Evolutionary conservation across 2,113 vertebrate species (phyloP).

Genomic region (Orientallactaga bullata): DNA sequence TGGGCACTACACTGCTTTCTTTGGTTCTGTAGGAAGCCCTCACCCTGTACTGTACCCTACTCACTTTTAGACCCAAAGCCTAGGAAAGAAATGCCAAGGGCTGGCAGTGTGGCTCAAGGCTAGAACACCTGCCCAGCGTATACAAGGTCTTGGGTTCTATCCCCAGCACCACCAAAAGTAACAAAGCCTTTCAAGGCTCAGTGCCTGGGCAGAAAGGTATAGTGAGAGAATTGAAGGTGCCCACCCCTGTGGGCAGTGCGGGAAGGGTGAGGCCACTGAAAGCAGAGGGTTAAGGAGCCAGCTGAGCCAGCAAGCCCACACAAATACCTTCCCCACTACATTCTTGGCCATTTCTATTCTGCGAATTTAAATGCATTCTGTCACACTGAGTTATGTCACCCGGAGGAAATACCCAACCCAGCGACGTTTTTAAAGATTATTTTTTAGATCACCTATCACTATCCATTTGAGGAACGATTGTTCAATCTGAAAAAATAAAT

Average conservation of each 20-base stretch:
- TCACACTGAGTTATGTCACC: constrained; percentile 85
- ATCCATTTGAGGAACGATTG: constrained; percentile 83
- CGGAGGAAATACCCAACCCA: constrained; percentile 77
- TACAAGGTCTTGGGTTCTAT: not conserved
- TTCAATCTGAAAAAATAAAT: constrained; percentile 83
- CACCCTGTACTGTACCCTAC: not conserved
- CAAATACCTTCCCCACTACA: constrained; percentile 23
- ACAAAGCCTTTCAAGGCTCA: not conserved
- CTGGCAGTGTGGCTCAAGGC: too few relatives aligned
- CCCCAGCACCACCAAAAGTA: not conserved
- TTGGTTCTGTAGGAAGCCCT: not conserved
- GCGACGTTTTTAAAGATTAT: constrained; percentile 84
- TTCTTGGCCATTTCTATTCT: constrained; percentile 76
- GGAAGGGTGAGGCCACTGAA: not conserved
- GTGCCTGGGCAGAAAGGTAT: fast-evolving
- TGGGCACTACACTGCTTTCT: not conserved
- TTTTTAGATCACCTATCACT: constrained; percentile 85
- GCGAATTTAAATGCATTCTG: constrained; percentile 83
- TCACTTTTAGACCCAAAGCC: too few relatives aligned
- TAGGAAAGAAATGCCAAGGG: not conserved
- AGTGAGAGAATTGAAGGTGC: fast-evolving
- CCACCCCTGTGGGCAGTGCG: not conserved
- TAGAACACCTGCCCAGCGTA: not conserved
- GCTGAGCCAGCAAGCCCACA: not conserved
- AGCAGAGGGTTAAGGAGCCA: constrained; percentile 76